Percentiles rank a stretch among this genome's conserved stretches.
Evolutionary conservation across 2,888 invertebrate genomes (phyloP).

Genomic region (Chymomyza caudatula): DNA sequence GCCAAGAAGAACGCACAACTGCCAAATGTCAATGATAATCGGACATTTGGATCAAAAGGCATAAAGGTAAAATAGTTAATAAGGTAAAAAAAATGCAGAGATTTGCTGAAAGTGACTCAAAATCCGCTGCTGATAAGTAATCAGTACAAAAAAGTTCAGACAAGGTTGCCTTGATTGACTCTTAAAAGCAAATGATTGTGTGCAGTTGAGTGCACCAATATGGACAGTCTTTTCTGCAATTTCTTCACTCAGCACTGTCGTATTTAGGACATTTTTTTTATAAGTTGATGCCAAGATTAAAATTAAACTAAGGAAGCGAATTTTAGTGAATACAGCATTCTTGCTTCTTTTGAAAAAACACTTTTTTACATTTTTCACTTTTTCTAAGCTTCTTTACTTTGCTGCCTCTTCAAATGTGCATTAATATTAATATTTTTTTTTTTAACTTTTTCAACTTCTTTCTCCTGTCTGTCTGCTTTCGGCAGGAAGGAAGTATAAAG

Average conservation of each 20-base stretch:
- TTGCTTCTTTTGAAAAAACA: too few relatives aligned
- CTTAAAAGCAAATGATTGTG: not conserved
- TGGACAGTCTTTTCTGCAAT: not conserved
- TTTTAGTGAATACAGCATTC: too few relatives aligned
- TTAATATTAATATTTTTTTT: too few relatives aligned
- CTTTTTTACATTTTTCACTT: too few relatives aligned
- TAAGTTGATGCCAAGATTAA: not conserved
- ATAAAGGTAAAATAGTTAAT: conserved; percentile 18
- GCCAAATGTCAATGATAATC: conserved; percentile 36
- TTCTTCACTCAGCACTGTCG: too few relatives aligned
- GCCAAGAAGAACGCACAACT: conserved; percentile 22
- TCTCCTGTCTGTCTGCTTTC: too few relatives aligned
- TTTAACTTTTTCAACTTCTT: too few relatives aligned
- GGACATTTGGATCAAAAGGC: conserved; percentile 31
- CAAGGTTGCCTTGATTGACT: not conserved
- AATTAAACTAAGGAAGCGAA: not conserved
- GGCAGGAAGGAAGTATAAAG: too few relatives aligned
- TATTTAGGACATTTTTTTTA: not conserved
- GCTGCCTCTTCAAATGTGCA: too few relatives aligned
- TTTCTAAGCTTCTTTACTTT: too few relatives aligned
- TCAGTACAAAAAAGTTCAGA: not conserved
- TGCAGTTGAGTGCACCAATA: not conserved
- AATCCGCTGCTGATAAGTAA: conserved; percentile 2
- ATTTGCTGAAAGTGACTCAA: not conserved
- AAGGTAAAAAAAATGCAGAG: conserved; percentile 14